Evolutionary conservation across 2,888 invertebrate species (phyloP).

Genomic region (Drosophila bunnanda): DNA sequence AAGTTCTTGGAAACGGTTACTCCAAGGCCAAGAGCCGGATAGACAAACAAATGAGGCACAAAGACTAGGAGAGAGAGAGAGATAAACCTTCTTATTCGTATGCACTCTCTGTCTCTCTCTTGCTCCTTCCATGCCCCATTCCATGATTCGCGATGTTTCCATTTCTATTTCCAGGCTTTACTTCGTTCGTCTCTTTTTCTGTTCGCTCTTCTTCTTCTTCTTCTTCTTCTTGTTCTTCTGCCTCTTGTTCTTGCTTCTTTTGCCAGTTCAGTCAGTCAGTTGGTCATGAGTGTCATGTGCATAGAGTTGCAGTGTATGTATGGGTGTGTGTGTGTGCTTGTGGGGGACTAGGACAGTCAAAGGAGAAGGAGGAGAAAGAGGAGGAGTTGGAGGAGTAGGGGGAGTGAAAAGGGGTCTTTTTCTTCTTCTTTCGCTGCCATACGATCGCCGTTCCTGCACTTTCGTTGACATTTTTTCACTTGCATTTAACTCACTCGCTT

Average conservation of each 20-base stretch:
- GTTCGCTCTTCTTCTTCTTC: background rate
- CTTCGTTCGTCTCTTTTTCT: background rate
- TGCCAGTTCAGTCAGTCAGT: constrained; percentile 80
- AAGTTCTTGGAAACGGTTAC: constrained; percentile 81
- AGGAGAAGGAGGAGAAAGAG: background rate
- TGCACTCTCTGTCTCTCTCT: constrained; percentile 6
- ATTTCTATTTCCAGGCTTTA: constrained; percentile 28
- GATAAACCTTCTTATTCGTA: background rate
- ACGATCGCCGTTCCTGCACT: constrained; percentile 30
- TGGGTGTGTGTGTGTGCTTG: constrained; percentile 14
- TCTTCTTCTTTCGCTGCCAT: constrained; percentile 20
- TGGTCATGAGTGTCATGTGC: constrained; percentile 81
- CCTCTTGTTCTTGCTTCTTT: constrained; percentile 23
- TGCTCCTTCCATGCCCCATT: constrained; percentile 1
- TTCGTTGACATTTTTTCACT: constrained; percentile 46
- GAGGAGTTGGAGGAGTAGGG: background rate
- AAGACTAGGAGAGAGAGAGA: constrained; percentile 27
- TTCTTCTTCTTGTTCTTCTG: constrained; percentile 15
- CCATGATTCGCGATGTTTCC: constrained; percentile 37
- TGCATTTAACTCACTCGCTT: constrained; percentile 14
- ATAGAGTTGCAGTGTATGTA: constrained; percentile 37
- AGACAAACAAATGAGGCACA: constrained; percentile 53
- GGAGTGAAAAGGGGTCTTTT: constrained; percentile 1
- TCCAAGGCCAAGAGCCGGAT: constrained; percentile 74
- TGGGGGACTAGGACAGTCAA: constrained; percentile 16